phyloP scores from a whole-genome alignment of 2,888 invertebrate species.

The Anthophora plumipes region DNA sequence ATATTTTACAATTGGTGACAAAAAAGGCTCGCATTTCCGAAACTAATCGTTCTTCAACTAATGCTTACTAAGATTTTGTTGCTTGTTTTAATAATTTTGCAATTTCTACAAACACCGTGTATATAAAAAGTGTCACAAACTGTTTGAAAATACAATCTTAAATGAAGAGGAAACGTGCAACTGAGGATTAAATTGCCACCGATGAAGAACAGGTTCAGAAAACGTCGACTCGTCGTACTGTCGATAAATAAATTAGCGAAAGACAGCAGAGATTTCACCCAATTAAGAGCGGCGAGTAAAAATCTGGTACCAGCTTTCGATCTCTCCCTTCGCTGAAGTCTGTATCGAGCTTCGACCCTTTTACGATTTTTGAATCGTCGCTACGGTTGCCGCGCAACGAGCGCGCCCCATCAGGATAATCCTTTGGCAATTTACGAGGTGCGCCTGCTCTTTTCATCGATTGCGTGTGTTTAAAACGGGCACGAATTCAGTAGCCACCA shows the following conservation, averaged over 20 bases:
- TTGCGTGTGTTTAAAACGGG: conserved; percentile 54
- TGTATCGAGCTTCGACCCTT: conserved; percentile 50
- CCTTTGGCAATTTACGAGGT: conserved; percentile 67
- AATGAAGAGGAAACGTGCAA: conserved; percentile 48
- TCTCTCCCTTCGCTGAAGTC: conserved; percentile 14
- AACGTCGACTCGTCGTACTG: conserved; percentile 54
- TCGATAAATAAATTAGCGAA: conserved; percentile 69
- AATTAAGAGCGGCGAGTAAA: conserved; percentile 58
- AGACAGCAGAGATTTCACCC: conserved; percentile 50
- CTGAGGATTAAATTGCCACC: conserved; percentile 51
- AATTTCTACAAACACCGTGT: conserved; percentile 3
- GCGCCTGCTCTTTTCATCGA: conserved; percentile 57
- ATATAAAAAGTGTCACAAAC: conserved; percentile 33
- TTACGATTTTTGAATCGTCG: conserved; percentile 68
- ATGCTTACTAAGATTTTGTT: no score
- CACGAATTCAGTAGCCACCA: conserved; percentile 29
- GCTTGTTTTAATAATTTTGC: no score
- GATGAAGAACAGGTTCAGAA: conserved; percentile 41
- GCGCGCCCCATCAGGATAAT: conserved; percentile 67
- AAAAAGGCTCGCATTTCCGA: no score
- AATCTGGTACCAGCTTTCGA: conserved; percentile 42
- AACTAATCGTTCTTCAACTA: no score
- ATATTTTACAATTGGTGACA: no score
- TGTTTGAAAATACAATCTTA: conserved; percentile 40
- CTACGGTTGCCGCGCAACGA: conserved; percentile 65